These are phyloP conservation scores for Strigamia crassipes DNA, from an alignment of 2,888 invertebrate genomes.

Conservation along the genomic window DNA sequence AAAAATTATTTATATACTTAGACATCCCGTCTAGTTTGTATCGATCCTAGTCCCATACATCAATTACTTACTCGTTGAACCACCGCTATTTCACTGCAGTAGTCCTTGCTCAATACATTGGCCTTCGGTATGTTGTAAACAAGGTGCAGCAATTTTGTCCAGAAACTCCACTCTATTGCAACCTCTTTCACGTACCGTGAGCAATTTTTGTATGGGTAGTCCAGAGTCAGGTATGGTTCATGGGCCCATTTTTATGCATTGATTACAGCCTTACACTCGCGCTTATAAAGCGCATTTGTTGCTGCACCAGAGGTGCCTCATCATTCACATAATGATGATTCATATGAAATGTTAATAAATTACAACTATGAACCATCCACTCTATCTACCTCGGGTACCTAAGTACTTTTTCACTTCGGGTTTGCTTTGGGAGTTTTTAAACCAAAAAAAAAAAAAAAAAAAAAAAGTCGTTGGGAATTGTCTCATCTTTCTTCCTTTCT, in stretches of 20 bases:
- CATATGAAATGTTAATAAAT: conserved; percentile 1
- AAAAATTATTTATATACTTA: too few relatives aligned
- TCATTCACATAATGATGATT: neutral
- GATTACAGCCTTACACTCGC: neutral
- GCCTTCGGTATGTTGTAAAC: neutral
- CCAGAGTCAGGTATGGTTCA: neutral
- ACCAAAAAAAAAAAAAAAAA: too few relatives aligned
- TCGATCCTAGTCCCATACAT: too few relatives aligned
- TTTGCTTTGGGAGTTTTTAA: neutral
- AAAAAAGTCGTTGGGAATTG: neutral
- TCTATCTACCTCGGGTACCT: conserved; percentile 11
- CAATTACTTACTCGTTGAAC: neutral
- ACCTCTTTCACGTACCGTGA: neutral
- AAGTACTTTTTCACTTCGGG: conserved; percentile 6
- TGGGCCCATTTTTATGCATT: neutral
- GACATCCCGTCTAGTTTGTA: too few relatives aligned
- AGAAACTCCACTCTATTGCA: neutral
- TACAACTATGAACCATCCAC: neutral
- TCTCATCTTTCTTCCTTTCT: conserved; percentile 40
- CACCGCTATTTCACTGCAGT: neutral
- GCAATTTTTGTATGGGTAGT: neutral
- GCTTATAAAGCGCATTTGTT: neutral
- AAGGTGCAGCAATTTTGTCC: neutral
- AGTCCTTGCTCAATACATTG: neutral
- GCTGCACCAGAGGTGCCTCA: neutral